Evolutionary conservation across 2,113 vertebrate species (phyloP).

Genomic region (Zootoca vivipara): DNA sequence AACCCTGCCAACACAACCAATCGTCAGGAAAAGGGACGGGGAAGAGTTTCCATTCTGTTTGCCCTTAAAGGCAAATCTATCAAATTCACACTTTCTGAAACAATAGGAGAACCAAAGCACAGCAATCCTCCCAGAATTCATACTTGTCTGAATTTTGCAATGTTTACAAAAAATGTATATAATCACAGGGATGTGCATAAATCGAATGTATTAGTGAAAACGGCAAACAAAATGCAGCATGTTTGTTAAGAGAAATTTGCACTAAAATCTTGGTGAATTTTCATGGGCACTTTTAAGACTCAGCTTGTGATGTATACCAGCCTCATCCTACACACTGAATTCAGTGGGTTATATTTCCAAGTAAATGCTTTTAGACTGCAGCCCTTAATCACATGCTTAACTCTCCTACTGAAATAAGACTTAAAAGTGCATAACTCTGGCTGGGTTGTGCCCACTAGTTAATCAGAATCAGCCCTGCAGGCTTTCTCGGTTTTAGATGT

Average conservation of each 20-base stretch:
- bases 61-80: too few species aligned
- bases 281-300: neutral
- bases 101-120: too few species aligned
- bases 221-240: neutral
- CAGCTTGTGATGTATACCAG: neutral
- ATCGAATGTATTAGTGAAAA: too few species aligned
- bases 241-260: neutral
- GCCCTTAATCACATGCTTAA: neutral
- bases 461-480: neutral
- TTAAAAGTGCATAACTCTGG: neutral
- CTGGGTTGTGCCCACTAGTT: neutral
- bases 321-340: neutral
- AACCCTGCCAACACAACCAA: too few species aligned
- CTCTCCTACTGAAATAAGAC: neutral
- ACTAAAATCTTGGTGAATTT: neutral
- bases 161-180: too few species aligned
- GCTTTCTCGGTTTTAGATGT: neutral
- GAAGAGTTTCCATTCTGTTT: too few species aligned
- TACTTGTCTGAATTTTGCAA: too few species aligned
- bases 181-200: too few species aligned
- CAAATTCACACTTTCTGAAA: too few species aligned
- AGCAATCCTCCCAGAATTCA: too few species aligned
- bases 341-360: neutral
- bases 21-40: too few species aligned
- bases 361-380: neutral